A percentile compares a stretch with the other conserved stretches of the same genome.
Conservation (phyloP, 2,888 invertebrate genomes). For the Rhaphigaster nebulosa region DNA sequence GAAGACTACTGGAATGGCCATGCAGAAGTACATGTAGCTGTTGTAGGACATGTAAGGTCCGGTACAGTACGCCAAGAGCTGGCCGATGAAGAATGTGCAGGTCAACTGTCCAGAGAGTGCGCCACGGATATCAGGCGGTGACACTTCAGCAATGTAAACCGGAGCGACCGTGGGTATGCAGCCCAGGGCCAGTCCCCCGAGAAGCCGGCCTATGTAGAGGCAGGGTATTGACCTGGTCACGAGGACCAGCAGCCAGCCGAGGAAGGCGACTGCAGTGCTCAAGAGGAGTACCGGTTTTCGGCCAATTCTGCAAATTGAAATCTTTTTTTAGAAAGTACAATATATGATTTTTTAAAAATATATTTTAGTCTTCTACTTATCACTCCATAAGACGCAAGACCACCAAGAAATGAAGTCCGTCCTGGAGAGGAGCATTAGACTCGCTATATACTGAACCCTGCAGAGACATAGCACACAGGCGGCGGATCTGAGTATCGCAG, state of each 20-base stretch:
- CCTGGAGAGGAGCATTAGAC: too few relatives aligned
- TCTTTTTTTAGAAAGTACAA: too few relatives aligned
- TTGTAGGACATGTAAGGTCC: conserved; percentile 68
- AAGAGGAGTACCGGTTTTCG: conserved; percentile 57
- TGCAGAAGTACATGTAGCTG: conserved; percentile 69
- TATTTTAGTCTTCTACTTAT: too few relatives aligned
- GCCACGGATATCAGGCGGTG: conserved; percentile 61
- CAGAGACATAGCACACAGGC: too few relatives aligned
- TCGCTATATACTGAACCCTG: too few relatives aligned
- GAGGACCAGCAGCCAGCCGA: conserved; percentile 60
- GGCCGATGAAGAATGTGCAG: conserved; percentile 7
- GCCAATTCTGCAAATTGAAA: conserved; percentile 36
- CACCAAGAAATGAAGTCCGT: too few relatives aligned
- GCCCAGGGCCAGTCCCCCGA: conserved; percentile 63
- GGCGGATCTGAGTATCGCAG: too few relatives aligned
- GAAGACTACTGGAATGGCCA: conserved; percentile 71
- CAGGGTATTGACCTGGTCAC: conserved; percentile 56
- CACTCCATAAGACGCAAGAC: too few relatives aligned
- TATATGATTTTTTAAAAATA: too few relatives aligned
- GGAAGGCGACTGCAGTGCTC: conserved; percentile 35
- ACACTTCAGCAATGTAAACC: conserved; percentile 63
- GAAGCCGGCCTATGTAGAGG: conserved; percentile 60
- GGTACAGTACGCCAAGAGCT: conserved; percentile 64
- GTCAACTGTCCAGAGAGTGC: conserved; percentile 55
- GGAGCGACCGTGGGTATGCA: conserved; percentile 61